Base-by-base conservation (phyloP, 1,140 invertebrate species). In the Temnothorax longispinosus region DNA sequence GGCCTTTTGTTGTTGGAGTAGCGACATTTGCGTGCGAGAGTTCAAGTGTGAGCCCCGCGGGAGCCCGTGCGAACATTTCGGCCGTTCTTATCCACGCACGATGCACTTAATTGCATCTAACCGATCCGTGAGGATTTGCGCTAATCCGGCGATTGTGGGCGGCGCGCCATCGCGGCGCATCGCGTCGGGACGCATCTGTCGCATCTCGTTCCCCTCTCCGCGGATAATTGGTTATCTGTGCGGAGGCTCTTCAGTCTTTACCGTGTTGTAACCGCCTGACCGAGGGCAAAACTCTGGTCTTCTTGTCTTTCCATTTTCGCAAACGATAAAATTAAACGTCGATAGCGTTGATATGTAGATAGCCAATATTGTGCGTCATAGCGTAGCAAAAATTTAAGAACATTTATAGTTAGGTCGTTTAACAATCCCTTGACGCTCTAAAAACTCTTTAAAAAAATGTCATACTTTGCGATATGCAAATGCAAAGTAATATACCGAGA, bases 171-270 rank as follows among this genome's bases (percentile, higher is more conserved):
- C 89, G 90, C 90, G 90, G 88, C 89, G 93, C 91, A 92, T 87
- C 93, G 90, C 92, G 88, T 92, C 91, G 94, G 91, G 94, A 89
- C 94, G 93, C 94, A 95, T 95, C 95, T 94, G 94, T 95, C 94
- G 94, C 89, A 77, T 91, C 86, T 85, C 87, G 58, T 82, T 87
- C 85, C 81, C 91, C 90, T 88, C 62, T 84, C 56, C 47, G 38
- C 89, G 82, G 88, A 90, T 95, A 95, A 95, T 95, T 95, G 95
- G 93, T 95, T 95, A 95, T 95, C 95, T 95, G 94, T 95, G 94
- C 94, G 93, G 86, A 94, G 94, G 90, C 93, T 95, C 94, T 95
- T 94, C 93, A 94, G 92, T 93, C 92, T 94, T 95, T 93, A 93
- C 90, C 91, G 89, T 78, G 90, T 94, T 94, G 94, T 87, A 88